A percentile compares a stretch with the other conserved stretches of the same genome.
Evolutionary conservation across 2,113 vertebrate species (phyloP).

Genomic region (Halcyon malimbica): DNA sequence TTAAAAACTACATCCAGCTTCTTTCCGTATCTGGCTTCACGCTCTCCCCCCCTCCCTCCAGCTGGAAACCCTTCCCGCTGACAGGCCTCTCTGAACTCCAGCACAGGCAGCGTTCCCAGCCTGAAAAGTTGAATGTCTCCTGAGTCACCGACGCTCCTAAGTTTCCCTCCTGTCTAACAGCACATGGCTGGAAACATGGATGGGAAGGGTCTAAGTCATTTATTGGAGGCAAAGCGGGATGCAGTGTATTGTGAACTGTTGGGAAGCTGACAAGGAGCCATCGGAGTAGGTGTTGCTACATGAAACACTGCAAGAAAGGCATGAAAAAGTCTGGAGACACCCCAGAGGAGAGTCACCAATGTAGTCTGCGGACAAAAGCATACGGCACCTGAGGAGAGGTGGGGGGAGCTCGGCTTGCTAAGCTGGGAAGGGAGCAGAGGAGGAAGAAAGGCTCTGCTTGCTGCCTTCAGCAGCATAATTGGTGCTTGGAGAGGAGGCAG

Average conservation of each 20-base stretch:
- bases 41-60: background rate
- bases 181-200: background rate
- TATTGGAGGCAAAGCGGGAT: background rate
- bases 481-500: background rate
- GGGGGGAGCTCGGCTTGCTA: background rate
- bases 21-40: background rate
- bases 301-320: background rate
- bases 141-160: background rate
- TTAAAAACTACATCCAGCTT: background rate
- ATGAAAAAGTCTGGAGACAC: background rate
- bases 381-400: fast-evolving
- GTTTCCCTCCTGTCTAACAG: background rate
- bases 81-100: background rate
- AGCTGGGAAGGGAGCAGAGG: background rate
- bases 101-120: background rate
- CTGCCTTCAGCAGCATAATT: background rate
- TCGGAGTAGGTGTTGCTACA: background rate
- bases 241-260: background rate
- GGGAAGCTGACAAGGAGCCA: background rate
- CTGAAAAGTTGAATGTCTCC: background rate
- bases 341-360: background rate
- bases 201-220: background rate
- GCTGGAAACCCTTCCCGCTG: background rate
- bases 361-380: background rate
- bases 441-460: background rate